Evolutionary conservation across 2,797 vertebrate species (phyloP), one percentile per base, ranked within the genome.

Genomic region (Sternotherus odoratus): DNA sequence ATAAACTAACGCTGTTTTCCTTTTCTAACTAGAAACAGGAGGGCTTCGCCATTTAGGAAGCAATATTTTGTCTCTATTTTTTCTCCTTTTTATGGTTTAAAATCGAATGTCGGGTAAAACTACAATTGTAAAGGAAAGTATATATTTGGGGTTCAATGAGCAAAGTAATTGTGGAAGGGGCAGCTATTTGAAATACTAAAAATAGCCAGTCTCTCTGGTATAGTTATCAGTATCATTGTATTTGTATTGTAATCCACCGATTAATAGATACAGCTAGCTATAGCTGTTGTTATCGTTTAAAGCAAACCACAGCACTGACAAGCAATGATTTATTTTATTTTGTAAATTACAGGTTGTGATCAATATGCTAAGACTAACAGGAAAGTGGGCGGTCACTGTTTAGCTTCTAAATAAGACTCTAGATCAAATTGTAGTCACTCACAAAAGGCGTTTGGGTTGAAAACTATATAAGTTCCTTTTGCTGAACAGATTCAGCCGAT

Each of bases 1-100:
- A 39, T 95, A 89, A 95, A 75, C 60, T 69, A 21, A 0, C 60
- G 79, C 53, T 95, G 50, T 87, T 96, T 90, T 92, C 77, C 49
- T 95, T 80, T 89, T 79, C n/a, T 85, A 79, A 10, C 5, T 53
- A 30, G 74, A 51, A 78, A 77, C 53, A 0, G 5, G 81, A 57
- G 24, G 8, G 72, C 39, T 75, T 30, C 72, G 24, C 43, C 15
- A 12, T 12, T 21, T 23, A 69, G 19, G 19, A 69, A 36, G 36
- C 43, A 36, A 17, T 15, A 28, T 79, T 39, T 88, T 90, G 84
- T 49, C 54, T 87, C 79, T 88, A 23, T 82, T 93, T 33, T 19
- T 78, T 12, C 87, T 77, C 79, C 5, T 36, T 43, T 82, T 85
- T 54, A 1, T 0, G 2, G 6, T 49, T 48, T 75, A 9, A 66